These are phyloP conservation scores for Patella pellucida DNA, from an alignment of 2,888 invertebrate species.

Conservation along the genomic window DNA sequence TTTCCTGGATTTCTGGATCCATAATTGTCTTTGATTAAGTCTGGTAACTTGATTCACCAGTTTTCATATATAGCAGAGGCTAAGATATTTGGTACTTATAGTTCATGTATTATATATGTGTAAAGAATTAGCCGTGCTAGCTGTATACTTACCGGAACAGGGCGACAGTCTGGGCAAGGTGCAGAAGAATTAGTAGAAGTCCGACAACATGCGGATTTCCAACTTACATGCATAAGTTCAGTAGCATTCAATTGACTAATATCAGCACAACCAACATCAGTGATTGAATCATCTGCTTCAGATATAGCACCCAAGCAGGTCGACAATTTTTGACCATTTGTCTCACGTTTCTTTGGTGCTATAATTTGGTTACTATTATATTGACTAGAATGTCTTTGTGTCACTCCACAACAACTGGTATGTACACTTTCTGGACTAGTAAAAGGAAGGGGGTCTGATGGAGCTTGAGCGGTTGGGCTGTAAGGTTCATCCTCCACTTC, in stretches of 20 bases:
- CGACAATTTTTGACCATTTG: neutral
- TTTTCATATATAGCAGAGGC: no score
- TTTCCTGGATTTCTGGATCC: no score
- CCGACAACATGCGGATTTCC: conserved; percentile 47
- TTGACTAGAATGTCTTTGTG: conserved; percentile 20
- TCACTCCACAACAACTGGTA: conserved; percentile 14
- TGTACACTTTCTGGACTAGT: conserved; percentile 22
- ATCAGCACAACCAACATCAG: conserved; percentile 15
- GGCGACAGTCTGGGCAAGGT: conserved; percentile 46
- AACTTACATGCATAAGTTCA: conserved; percentile 62
- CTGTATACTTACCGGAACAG: conserved; percentile 51
- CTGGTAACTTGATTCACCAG: no score
- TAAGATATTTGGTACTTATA: no score
- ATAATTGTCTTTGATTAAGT: no score
- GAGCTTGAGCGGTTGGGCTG: conserved; percentile 27
- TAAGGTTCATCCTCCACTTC: conserved; percentile 34
- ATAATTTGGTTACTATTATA: conserved; percentile 16
- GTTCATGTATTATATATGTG: no score
- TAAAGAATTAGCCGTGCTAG: no score
- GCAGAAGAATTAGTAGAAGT: conserved; percentile 41
- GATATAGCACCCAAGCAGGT: neutral
- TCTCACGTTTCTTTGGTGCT: conserved; percentile 17
- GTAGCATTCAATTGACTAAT: conserved; percentile 47
- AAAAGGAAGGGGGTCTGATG: conserved; percentile 11
- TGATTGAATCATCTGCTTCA: conserved; percentile 6